Evolutionary conservation across 2,113 vertebrate species (phyloP).

Genomic region (Urocitellus parryii): DNA sequence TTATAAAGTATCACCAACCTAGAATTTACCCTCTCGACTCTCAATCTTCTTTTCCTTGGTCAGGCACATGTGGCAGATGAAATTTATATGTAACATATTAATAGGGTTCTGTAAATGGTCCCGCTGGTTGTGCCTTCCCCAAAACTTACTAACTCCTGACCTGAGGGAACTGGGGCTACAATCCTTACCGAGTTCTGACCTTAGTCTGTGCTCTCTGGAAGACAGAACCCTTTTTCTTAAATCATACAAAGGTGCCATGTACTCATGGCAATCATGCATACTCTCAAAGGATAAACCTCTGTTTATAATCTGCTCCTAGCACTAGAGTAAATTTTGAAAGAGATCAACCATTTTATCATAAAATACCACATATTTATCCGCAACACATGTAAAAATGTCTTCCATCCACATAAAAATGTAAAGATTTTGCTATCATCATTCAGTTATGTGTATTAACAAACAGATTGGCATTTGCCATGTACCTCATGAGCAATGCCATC

Average conservation of each 20-base stretch:
- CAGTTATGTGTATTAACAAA: not conserved
- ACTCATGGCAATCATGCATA: not conserved
- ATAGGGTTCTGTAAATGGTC: not conserved
- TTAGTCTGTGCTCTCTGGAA: not conserved
- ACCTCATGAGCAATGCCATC: not conserved
- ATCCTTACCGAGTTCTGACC: not conserved
- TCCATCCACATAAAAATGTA: not conserved
- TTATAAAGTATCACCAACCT: not conserved
- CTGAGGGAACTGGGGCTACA: not conserved
- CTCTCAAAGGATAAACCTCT: not conserved
- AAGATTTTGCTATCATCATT: not conserved
- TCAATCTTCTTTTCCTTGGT: conserved; percentile 13
- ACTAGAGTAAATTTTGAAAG: not conserved
- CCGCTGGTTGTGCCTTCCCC: not conserved
- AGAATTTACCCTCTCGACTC: not conserved
- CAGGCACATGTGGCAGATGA: not conserved
- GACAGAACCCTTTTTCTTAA: not conserved
- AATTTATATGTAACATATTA: not conserved
- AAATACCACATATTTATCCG: not conserved
- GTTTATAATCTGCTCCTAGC: not conserved
- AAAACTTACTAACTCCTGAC: not conserved
- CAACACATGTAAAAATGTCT: too few relatives aligned
- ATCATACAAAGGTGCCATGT: not conserved
- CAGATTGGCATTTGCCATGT: not conserved
- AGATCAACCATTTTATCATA: not conserved